phyloP scores from a whole-genome alignment of 2,888 invertebrate species.

The Oscheius onirici region DNA sequence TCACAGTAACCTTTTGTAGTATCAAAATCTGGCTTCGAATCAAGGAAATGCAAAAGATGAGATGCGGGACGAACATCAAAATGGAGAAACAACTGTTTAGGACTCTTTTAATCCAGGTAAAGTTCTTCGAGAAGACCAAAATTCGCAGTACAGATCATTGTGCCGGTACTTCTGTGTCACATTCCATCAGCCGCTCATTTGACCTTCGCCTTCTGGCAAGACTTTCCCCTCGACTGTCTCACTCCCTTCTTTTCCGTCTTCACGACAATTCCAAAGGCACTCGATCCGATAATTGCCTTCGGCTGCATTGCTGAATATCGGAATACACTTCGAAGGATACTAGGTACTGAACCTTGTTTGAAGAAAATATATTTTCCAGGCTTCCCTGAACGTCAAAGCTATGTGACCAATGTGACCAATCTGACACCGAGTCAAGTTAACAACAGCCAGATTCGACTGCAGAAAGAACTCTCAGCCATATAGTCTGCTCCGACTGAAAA shows the following conservation, averaged over 20 bases:
- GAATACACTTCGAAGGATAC: background rate
- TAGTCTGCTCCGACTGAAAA: no score
- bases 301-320: slow-evolving; percentile 20
- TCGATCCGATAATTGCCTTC: slow-evolving; percentile 23
- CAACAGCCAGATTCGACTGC: no score
- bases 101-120: slow-evolving; percentile 18
- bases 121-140: no score
- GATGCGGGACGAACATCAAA: background rate
- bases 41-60: slow-evolving; percentile 7
- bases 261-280: slow-evolving; percentile 22
- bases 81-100: slow-evolving; percentile 24
- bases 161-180: slow-evolving; percentile 22
- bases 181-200: slow-evolving; percentile 15
- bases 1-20: slow-evolving; percentile 16
- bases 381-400: no score
- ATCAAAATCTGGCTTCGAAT: slow-evolving; percentile 17
- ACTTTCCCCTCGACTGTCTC: slow-evolving; percentile 17
- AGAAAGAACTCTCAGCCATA: no score
- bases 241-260: slow-evolving; percentile 28
- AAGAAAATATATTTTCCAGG: no score
- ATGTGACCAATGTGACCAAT: no score
- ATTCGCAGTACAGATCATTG: slow-evolving; percentile 17
- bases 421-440: no score
- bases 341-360: no score
- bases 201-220: slow-evolving; percentile 28